A percentile compares a stretch with the other conserved stretches of the same genome.
Conservation (phyloP, 2,797 vertebrate genomes). For the Halcyon chelicuti region DNA sequence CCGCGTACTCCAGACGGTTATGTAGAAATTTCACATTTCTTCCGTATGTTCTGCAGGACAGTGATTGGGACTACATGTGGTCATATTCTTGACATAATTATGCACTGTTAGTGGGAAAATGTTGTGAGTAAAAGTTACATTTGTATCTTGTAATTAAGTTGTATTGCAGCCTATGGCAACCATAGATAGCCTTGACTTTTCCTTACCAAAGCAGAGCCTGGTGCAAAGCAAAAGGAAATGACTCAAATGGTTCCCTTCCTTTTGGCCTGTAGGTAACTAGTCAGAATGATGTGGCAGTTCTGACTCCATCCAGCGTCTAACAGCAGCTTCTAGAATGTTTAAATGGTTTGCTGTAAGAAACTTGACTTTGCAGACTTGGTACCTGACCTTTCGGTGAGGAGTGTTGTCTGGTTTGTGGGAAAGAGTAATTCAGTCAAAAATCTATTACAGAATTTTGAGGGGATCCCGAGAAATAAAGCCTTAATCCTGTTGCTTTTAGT, state of each 20-base stretch:
- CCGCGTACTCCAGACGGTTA: not conserved
- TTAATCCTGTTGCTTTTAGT: not conserved
- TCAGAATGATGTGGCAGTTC: not conserved
- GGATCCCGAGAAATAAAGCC: not conserved
- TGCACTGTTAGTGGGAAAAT: not conserved
- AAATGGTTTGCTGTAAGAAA: not conserved
- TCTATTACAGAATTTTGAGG: not conserved
- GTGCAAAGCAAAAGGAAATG: not conserved
- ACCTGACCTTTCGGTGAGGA: not conserved
- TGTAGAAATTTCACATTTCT: not conserved
- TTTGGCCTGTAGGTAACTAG: not conserved
- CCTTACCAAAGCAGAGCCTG: not conserved
- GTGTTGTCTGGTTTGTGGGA: not conserved
- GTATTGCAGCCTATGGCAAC: not conserved
- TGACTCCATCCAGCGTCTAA: not conserved
- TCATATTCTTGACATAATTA: not conserved
- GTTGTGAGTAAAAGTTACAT: not conserved
- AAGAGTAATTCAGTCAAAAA: not conserved
- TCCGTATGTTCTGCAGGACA: not conserved
- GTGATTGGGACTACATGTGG: not conserved
- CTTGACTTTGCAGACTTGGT: not conserved
- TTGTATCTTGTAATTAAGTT: not conserved
- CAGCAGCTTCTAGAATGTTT: not conserved
- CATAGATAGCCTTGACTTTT: not conserved
- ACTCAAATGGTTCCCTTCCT: not conserved